Evolutionary conservation across 2,113 vertebrate genomes (phyloP).

Genomic region (Tachycineta bicolor): DNA sequence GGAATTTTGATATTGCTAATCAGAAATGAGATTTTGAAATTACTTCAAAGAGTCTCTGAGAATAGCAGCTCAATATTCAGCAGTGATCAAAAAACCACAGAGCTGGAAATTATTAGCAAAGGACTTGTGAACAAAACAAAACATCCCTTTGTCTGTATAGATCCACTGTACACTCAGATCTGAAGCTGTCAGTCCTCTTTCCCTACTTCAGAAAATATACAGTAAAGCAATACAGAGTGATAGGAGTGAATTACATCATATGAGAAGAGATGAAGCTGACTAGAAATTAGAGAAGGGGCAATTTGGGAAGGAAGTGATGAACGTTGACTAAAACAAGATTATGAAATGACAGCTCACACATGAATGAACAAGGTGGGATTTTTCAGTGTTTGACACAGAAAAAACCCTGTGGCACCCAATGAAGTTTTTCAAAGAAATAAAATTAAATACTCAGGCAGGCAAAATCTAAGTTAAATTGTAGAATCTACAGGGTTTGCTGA

Average conservation of each 20-base stretch:
- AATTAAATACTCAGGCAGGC: neutral
- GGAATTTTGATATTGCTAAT: neutral
- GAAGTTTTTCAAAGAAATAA: neutral
- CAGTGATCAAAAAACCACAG: neutral
- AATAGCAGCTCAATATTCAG: neutral
- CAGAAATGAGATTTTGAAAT: slow-evolving; percentile 6
- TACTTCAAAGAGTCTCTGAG: neutral
- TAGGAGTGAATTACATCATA: neutral
- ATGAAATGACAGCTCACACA: neutral
- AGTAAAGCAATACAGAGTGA: neutral
- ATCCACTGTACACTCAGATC: neutral
- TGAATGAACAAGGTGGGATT: neutral
- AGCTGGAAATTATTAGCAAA: neutral
- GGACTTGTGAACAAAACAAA: neutral
- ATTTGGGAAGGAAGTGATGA: neutral
- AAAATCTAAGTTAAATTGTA: neutral
- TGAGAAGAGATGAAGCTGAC: neutral
- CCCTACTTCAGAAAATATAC: neutral
- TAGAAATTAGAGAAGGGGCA: neutral
- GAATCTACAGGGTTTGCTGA: neutral
- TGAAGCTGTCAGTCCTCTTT: neutral
- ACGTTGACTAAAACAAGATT: neutral
- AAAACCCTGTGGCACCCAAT: neutral
- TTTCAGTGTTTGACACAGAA: neutral
- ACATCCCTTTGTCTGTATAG: neutral